phyloP scores from a whole-genome alignment of 2,888 invertebrate genomes.

The Cabera pusaria region DNA sequence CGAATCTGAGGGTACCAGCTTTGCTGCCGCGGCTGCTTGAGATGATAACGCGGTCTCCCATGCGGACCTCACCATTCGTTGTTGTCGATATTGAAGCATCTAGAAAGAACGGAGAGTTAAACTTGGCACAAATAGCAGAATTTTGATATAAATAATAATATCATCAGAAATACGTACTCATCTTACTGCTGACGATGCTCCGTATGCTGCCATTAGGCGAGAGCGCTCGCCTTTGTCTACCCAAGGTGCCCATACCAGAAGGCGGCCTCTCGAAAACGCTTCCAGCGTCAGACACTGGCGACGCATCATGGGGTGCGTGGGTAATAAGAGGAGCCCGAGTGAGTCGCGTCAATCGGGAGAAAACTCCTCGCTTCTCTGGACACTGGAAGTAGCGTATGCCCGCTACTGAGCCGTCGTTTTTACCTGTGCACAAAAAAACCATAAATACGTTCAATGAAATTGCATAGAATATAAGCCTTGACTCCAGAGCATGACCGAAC shows the following conservation, averaged over 20 bases:
- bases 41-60: slow-evolving; percentile 96
- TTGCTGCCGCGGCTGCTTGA: slow-evolving; percentile 94
- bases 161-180: slow-evolving; percentile 59
- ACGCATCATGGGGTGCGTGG: slow-evolving; percentile 75
- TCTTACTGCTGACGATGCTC: slow-evolving; percentile 79
- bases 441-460: no score
- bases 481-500: no score
- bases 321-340: slow-evolving; percentile 87
- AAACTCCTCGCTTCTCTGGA: slow-evolving; percentile 95
- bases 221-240: slow-evolving; percentile 65
- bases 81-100: slow-evolving; percentile 77
- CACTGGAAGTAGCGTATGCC: slow-evolving; percentile 97
- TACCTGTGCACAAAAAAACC: slow-evolving; percentile 86
- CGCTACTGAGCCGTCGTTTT: slow-evolving; percentile 98
- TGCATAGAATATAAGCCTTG: no score
- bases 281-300: slow-evolving; percentile 73
- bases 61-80: slow-evolving; percentile 85
- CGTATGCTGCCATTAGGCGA: slow-evolving; percentile 79
- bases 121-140: no score
- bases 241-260: slow-evolving; percentile 70
- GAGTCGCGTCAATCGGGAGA: slow-evolving; percentile 94
- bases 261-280: slow-evolving; percentile 76
- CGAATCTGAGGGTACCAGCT: slow-evolving; percentile 92
- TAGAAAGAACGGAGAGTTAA: slow-evolving; percentile 38
- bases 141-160: no score